phyloP scores from a whole-genome alignment of 2,797 vertebrate species.

The Cynopterus sphinx region DNA sequence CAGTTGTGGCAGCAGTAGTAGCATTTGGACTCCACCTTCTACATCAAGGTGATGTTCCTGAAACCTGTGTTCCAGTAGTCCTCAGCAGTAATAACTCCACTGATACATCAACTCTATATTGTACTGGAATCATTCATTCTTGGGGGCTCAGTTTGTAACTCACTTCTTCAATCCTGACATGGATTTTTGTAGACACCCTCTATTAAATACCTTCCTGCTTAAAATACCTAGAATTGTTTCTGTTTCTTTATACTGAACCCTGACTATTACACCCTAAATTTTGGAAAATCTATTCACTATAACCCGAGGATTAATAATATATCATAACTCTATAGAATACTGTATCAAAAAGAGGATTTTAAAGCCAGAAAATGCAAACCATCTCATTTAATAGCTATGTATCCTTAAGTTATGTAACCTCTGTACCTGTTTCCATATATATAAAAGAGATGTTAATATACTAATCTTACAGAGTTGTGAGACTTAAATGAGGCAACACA shows the following conservation, averaged over 20 bases:
- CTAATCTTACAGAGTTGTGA: neutral
- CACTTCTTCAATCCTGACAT: neutral
- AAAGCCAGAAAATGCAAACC: constrained; percentile 25
- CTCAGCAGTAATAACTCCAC: neutral
- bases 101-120: neutral
- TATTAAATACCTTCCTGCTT: constrained; percentile 13
- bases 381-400: neutral
- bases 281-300: neutral
- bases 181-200: neutral
- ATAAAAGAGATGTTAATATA: neutral
- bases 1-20: neutral
- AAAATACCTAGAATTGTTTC: constrained; percentile 1
- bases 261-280: neutral
- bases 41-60: neutral
- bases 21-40: neutral
- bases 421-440: neutral
- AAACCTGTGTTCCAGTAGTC: neutral
- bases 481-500: neutral
- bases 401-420: constrained; percentile 1
- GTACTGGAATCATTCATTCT: neutral
- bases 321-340: neutral
- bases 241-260: neutral
- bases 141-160: neutral
- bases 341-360: constrained; percentile 5
- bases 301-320: neutral